A percentile compares a stretch with the other conserved stretches of the same genome.
phyloP scores from a whole-genome alignment of 1,140 invertebrate species.

The Drosophila willistoni region DNA sequence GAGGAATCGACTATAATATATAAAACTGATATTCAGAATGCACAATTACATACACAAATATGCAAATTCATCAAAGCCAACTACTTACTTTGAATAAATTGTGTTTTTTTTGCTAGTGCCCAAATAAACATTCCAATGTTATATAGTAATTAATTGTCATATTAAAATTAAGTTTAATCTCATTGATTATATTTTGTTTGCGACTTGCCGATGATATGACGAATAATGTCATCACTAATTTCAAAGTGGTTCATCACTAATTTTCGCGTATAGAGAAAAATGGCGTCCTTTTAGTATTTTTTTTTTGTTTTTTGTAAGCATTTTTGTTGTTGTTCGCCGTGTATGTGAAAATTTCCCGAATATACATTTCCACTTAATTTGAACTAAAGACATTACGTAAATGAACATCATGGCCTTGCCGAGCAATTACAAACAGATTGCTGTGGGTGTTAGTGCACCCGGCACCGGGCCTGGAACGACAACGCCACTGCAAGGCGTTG shows the following conservation, averaged over 20 bases:
- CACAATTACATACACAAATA: no score
- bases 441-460: slow-evolving; percentile 85
- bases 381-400: slow-evolving; percentile 37
- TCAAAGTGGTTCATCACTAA: slow-evolving; percentile 12
- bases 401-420: slow-evolving; percentile 88
- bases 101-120: no score
- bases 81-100: no score
- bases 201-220: neutral
- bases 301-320: slow-evolving; percentile 22
- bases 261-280: slow-evolving; percentile 59
- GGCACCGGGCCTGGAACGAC: slow-evolving; percentile 75
- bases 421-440: slow-evolving; percentile 88
- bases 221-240: neutral
- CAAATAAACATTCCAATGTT: no score
- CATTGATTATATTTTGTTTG: no score
- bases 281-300: slow-evolving; percentile 72
- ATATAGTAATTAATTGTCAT: no score
- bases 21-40: no score
- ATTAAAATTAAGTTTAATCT: no score
- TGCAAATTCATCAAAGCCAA: no score
- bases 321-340: slow-evolving; percentile 50
- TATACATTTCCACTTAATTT: slow-evolving; percentile 4
- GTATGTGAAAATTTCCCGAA: slow-evolving; percentile 22
- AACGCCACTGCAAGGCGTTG: slow-evolving; percentile 74
- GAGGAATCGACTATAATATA: no score